Evolutionary conservation across 1,140 invertebrate species (phyloP).

Genomic region (Zeugodacus cucurbitae): DNA sequence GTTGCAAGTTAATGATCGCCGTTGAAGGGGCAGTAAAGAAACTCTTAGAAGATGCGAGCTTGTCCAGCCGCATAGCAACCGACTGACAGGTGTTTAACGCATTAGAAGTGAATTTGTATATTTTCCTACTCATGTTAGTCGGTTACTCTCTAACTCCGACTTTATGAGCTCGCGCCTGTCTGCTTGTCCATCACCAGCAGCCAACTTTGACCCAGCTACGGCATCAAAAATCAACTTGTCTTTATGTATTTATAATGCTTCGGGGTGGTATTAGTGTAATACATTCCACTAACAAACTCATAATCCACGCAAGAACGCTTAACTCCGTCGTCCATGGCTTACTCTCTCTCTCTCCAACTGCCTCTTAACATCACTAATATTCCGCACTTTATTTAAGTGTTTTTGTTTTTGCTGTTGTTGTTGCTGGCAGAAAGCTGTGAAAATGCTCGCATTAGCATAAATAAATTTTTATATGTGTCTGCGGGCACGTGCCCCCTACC

Average conservation of each 20-base stretch:
- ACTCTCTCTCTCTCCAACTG: no score
- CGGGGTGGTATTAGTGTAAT: slow-evolving; percentile 61
- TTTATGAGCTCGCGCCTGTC: background rate
- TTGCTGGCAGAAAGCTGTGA: background rate
- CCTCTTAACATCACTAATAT: background rate
- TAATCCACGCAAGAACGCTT: background rate
- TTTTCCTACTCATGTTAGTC: background rate
- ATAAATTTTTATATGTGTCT: slow-evolving; percentile 33
- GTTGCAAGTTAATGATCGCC: slow-evolving; percentile 9
- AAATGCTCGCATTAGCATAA: slow-evolving; percentile 37
- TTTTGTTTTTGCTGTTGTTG: background rate
- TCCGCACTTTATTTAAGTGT: background rate
- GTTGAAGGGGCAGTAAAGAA: background rate
- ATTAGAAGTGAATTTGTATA: background rate
- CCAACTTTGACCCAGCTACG: background rate
- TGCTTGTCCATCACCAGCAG: background rate
- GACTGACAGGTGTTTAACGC: background rate
- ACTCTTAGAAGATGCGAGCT: background rate
- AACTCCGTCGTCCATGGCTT: background rate
- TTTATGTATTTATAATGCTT: slow-evolving; percentile 61
- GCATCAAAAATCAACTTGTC: slow-evolving; percentile 35
- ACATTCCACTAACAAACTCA: background rate
- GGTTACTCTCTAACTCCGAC: background rate
- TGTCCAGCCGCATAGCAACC: background rate
- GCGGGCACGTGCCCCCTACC: background rate